Conservation (phyloP, 2,113 vertebrate species). For the Hippocampus guttulatus region DNA sequence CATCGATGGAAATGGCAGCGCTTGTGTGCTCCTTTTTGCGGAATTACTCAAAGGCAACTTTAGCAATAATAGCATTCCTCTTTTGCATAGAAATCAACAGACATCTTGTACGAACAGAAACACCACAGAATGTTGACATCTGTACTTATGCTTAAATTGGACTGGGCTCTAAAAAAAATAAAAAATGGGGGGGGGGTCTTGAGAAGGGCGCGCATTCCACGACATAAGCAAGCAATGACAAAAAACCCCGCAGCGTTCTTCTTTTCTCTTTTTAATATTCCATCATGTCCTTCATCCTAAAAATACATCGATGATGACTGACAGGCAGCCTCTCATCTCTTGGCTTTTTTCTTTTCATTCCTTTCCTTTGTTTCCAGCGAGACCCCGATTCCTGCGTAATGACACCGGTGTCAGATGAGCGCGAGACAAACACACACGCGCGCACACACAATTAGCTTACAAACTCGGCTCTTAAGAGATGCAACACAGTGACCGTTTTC, state of each 20-base stretch:
- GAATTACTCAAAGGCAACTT: not conserved
- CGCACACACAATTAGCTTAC: constrained; percentile 22
- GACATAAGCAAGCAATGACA: not conserved
- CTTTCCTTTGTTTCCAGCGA: constrained; percentile 46
- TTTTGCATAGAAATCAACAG: too few species aligned
- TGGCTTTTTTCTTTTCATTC: constrained; percentile 16
- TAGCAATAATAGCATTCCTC: too few species aligned
- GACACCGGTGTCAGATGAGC: constrained; percentile 43
- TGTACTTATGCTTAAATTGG: too few species aligned
- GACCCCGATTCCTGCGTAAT: constrained; percentile 67
- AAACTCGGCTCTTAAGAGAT: constrained; percentile 34
- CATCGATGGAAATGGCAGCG: not conserved
- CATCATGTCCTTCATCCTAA: constrained; percentile 63
- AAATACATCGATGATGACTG: constrained; percentile 69
- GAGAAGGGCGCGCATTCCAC: too few species aligned
- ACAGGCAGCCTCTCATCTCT: constrained; percentile 54
- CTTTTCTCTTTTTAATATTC: constrained; percentile 61
- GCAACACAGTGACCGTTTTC: constrained; percentile 33
- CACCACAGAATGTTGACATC: too few species aligned
- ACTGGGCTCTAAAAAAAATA: not conserved
- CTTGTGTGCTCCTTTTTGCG: not conserved
- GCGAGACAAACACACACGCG: constrained; percentile 45
- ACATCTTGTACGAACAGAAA: too few species aligned
- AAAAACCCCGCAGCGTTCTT: constrained; percentile 30
- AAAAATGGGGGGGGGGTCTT: not conserved